Percentiles rank a stretch among this genome's conserved stretches.
These are phyloP conservation scores for Nymphalis io DNA, from an alignment of 1,140 invertebrate species.

Conservation along the genomic window DNA sequence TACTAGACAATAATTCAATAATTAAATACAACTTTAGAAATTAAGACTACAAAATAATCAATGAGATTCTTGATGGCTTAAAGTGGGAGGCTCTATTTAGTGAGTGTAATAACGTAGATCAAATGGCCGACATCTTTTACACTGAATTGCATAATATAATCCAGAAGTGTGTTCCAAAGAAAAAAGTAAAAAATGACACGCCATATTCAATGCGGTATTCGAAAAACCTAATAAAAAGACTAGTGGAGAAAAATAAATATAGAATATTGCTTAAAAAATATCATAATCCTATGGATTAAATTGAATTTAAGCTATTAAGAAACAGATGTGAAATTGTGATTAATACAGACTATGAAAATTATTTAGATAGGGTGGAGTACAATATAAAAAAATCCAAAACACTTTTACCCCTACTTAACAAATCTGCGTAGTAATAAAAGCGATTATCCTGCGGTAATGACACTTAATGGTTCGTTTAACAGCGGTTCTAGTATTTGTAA, in stretches of 20 bases:
- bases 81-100: conserved; percentile 22
- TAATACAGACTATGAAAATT: neutral
- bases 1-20: neutral
- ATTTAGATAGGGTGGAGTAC: neutral
- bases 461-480: neutral
- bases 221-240: conserved; percentile 15
- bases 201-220: conserved; percentile 7
- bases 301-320: neutral
- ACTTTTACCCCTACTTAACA: neutral
- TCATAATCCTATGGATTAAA: conserved; percentile 32
- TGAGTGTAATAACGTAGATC: conserved; percentile 16
- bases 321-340: neutral
- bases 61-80: conserved; percentile 8
- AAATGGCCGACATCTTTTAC: conserved; percentile 33
- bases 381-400: conserved; percentile 3
- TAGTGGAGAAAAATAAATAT: conserved; percentile 29
- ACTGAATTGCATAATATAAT: conserved; percentile 24
- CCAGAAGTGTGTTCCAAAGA: conserved; percentile 22
- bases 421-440: conserved; percentile 1
- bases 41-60: conserved; percentile 13
- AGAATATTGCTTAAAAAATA: conserved; percentile 27
- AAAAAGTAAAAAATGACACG: conserved; percentile 16
- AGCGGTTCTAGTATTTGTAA: neutral
- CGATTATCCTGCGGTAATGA: neutral
- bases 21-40: conserved; percentile 11